Evolutionary conservation across 1,140 invertebrate species (phyloP), one percentile per base, ranked within the genome.

Genomic region (Leptinotarsa lineolata): DNA sequence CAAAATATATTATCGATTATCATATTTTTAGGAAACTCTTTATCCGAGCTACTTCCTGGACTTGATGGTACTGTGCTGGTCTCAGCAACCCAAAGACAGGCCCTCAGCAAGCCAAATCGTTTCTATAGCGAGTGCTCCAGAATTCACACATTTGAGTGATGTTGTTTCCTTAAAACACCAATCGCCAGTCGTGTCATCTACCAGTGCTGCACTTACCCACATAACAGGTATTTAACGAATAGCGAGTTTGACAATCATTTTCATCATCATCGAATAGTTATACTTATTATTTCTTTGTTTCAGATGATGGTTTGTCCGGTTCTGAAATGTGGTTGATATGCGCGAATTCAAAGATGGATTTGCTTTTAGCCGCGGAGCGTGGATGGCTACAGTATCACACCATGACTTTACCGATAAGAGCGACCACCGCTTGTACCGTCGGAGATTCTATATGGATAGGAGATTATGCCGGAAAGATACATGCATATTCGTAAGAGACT

Each of bases 51-150:
- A 95, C 82, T 91, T 97, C 77, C 86, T 99, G 69, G 97, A 99
- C 86, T 86, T 97, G 16, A 99, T 99, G 96, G 94, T 95, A 0
- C 88, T 95, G 2, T 98, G 96, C 82, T 99, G 97, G 97, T 90
- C 93, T 4, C 94, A 97, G 76, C 91, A 93, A 79, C 94, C 96
- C 0, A 90, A 91, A 76, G 89, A 93, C 80, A 88, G 97, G 45
- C 97, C 97, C 0, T 94, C 95, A 0, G 95, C 97, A 0, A 95
- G 94, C 81, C 95, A 98, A 84, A 94, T 99, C 48, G 94, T 98
- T 15, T 93, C 93, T 0, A 95, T 98, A 65, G 92, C 93, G 1
- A 92, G 91, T 15, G 95, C 95, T 2, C 96, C 97, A 0, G 97
- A 99, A 86, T 97, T 97, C 84, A 93, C 92, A 4, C 94, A 97